Base-by-base conservation (phyloP, 2,113 vertebrate species). In the Tringa solitaria region DNA sequence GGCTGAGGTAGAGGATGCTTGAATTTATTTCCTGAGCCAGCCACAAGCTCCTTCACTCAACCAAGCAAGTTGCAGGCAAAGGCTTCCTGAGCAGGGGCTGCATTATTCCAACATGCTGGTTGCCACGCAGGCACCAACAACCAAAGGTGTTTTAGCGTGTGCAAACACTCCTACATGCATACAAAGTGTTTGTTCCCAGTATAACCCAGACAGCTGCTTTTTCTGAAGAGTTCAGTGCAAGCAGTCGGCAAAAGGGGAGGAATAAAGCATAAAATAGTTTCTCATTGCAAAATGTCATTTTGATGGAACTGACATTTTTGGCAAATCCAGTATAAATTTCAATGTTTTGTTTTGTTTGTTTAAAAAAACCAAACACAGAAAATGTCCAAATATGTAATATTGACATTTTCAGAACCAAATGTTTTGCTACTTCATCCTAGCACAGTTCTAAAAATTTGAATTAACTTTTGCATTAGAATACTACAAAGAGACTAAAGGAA, bases 341-440 rank as follows among this genome's bases (percentile, higher is more conserved):
- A 91, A 8, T 96, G 75, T 92, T 97, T 96, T 96, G 92, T 84
- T 97, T 93, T 93, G 83, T 90, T 96, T 91, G 76, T 91, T 93
- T 8, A 81, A 84, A 89, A 83, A 81, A 88, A 59, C 12, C 77
- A 91, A 82, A 84, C 60, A 75, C 39, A 84, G 91, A 95, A 97
- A 89, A 97, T 68, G 67, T 89, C 91, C 93, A 96, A 96, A 95
- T 93, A 85, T 69, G 89, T 94, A 95, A 96, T 96, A 96, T 64
- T 96, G 95, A 96, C 89, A 96, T 94, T 96, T 96, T 94, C 93
- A 91, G 81, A 96, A 95, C 74, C 74, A 93, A 97, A 96, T 96
- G 78, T 95, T 97, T 96, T 96, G 91, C 74, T 87, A 73, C 89
- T 95, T 78, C 87, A 64, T 91, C 73, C 85, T 80, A 90, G 53